These are phyloP conservation scores for Drosophila truncata DNA, from an alignment of 1,140 invertebrate genomes.

Conservation along the genomic window DNA sequence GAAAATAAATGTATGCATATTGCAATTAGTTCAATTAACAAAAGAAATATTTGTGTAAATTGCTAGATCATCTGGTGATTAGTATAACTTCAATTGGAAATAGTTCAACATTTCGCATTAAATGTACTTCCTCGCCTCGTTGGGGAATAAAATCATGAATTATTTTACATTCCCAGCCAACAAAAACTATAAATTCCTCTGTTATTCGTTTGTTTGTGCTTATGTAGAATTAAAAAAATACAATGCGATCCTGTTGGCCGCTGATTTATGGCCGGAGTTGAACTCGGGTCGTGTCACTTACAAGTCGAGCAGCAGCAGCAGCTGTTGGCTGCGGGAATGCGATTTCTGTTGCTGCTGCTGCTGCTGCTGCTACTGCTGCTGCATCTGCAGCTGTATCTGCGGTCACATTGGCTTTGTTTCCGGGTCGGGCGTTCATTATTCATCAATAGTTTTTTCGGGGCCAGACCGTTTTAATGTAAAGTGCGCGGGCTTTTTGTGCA, in stretches of 20 bases:
- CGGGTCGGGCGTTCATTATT: slow-evolving; percentile 57
- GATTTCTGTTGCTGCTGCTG: background rate
- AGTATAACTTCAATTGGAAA: background rate
- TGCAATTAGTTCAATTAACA: background rate
- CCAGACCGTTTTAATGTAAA: slow-evolving; percentile 54
- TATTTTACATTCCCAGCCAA: slow-evolving; percentile 36
- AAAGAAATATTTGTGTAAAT: background rate
- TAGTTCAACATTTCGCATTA: background rate
- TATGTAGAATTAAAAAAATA: slow-evolving; percentile 43
- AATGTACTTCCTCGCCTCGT: slow-evolving; percentile 6
- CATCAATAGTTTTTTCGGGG: slow-evolving; percentile 52
- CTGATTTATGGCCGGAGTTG: slow-evolving; percentile 54
- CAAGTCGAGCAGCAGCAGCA: slow-evolving; percentile 34
- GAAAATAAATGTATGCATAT: background rate
- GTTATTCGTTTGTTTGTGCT: slow-evolving; percentile 27
- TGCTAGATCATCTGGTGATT: background rate
- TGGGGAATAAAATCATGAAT: slow-evolving; percentile 20
- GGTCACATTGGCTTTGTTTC: slow-evolving; percentile 58
- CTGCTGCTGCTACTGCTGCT: background rate
- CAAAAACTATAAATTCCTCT: slow-evolving; percentile 51
- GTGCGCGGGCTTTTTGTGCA: slow-evolving; percentile 43
- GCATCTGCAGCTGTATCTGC: slow-evolving; percentile 32
- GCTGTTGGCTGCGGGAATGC: slow-evolving; percentile 16
- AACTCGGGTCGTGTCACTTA: slow-evolving; percentile 49
- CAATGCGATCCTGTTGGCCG: slow-evolving; percentile 24